Percentiles rank a stretch among this genome's conserved stretches.
These are phyloP conservation scores for Pelochelys cantorii DNA, from an alignment of 2,797 vertebrate genomes.

Conservation along the genomic window DNA sequence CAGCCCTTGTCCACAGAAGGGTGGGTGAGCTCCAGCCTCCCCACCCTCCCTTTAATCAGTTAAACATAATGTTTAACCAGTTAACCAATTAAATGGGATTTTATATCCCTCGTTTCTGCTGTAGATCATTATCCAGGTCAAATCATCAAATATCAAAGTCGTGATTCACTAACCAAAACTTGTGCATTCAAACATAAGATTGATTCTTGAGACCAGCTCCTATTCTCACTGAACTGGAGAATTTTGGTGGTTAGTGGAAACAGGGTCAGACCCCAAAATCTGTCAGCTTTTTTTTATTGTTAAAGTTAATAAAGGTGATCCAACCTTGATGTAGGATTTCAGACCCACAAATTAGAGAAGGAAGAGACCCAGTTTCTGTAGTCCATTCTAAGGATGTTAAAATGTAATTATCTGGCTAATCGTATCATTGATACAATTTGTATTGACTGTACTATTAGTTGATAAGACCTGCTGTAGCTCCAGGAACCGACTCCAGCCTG, in stretches of 20 bases:
- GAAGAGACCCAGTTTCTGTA: neutral
- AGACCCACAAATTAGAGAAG: neutral
- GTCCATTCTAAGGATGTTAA: neutral
- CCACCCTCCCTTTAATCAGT: too few relatives aligned
- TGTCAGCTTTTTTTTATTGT: neutral
- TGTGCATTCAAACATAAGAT: neutral
- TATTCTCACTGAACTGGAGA: neutral
- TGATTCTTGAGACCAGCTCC: neutral
- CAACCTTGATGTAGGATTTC: conserved; percentile 11
- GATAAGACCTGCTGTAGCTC: too few relatives aligned
- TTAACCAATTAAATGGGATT: too few relatives aligned
- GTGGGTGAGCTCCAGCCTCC: too few relatives aligned
- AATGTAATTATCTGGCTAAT: too few relatives aligned
- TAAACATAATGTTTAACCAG: too few relatives aligned
- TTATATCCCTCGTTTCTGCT: neutral
- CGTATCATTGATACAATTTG: too few relatives aligned
- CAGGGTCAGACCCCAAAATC: neutral
- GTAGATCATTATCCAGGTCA: neutral
- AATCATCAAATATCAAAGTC: neutral
- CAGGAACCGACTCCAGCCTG: too few relatives aligned
- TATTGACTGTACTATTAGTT: too few relatives aligned
- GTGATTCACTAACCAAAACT: neutral
- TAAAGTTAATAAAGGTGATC: conserved; percentile 10
- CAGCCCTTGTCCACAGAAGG: too few relatives aligned
- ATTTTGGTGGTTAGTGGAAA: neutral